A percentile compares a stretch with the other conserved stretches of the same genome.
These are phyloP conservation scores for Microchrysa polita DNA, from an alignment of 2,888 invertebrate genomes.

Conservation along the genomic window DNA sequence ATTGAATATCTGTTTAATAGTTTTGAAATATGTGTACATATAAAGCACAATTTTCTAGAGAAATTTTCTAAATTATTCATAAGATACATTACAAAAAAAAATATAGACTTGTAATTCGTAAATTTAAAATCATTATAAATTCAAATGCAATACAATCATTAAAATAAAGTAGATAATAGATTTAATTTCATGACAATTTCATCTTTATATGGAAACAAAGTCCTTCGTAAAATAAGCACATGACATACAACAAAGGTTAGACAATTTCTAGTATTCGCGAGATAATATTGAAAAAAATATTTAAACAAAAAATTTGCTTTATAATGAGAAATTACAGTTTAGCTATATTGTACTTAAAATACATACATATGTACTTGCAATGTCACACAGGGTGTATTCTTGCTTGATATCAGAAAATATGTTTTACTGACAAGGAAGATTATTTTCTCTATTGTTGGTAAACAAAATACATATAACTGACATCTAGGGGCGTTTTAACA, in stretches of 20 bases:
- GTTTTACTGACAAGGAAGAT: not conserved
- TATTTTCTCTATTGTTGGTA: not conserved
- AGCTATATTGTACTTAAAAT: not conserved
- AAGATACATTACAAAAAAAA: too few species aligned
- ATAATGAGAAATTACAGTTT: not conserved
- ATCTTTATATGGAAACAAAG: not conserved
- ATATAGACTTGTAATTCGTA: too few species aligned
- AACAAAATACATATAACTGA: not conserved
- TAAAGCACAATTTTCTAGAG: too few species aligned
- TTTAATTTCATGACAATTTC: too few species aligned
- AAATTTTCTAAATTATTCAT: too few species aligned
- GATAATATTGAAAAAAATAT: too few species aligned
- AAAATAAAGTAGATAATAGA: too few species aligned
- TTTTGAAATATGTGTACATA: too few species aligned
- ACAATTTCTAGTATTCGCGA: not conserved
- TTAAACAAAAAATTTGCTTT: not conserved
- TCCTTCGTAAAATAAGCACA: not conserved
- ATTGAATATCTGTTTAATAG: too few species aligned
- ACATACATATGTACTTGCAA: not conserved
- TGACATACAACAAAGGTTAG: constrained; percentile 3
- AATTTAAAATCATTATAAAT: too few species aligned
- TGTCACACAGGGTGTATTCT: not conserved
- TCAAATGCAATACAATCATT: too few species aligned
- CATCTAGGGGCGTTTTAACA: not conserved
- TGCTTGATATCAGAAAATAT: not conserved